These are phyloP conservation scores for Discoglossus pictus DNA, from an alignment of 2,797 vertebrate genomes.

Conservation along the genomic window DNA sequence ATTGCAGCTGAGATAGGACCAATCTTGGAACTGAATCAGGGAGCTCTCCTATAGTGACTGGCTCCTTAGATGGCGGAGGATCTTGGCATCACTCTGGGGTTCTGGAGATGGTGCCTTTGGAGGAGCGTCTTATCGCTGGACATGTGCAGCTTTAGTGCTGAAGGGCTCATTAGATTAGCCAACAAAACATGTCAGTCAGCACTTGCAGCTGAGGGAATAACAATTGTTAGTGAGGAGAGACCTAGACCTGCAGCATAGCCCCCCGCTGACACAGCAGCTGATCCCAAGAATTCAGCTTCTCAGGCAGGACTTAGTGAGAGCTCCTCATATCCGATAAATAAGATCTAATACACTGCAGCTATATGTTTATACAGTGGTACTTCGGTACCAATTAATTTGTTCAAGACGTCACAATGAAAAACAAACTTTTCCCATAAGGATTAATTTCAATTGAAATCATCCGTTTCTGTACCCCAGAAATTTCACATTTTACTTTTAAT, in stretches of 20 bases:
- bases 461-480: too few relatives aligned
- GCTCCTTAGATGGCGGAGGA: not conserved
- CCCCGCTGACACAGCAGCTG: constrained; percentile 31
- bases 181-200: constrained; percentile 28
- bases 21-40: constrained; percentile 13
- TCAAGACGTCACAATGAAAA: too few relatives aligned
- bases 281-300: not conserved
- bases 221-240: constrained; percentile 22
- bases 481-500: too few relatives aligned
- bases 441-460: too few relatives aligned
- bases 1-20: not conserved
- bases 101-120: constrained; percentile 1
- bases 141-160: constrained; percentile 27
- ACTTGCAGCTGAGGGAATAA: constrained; percentile 23
- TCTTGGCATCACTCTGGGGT: constrained; percentile 3
- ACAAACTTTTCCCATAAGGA: too few relatives aligned
- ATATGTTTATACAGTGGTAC: too few relatives aligned
- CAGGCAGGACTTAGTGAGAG: constrained; percentile 7
- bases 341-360: too few relatives aligned
- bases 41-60: constrained; percentile 9
- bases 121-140: constrained; percentile 27
- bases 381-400: too few relatives aligned
- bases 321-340: too few relatives aligned
- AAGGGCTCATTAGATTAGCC: constrained; percentile 42
- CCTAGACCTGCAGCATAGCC: constrained; percentile 14